These are phyloP conservation scores for Adelges cooleyi DNA, from an alignment of 1,140 invertebrate species.

Conservation along the genomic window DNA sequence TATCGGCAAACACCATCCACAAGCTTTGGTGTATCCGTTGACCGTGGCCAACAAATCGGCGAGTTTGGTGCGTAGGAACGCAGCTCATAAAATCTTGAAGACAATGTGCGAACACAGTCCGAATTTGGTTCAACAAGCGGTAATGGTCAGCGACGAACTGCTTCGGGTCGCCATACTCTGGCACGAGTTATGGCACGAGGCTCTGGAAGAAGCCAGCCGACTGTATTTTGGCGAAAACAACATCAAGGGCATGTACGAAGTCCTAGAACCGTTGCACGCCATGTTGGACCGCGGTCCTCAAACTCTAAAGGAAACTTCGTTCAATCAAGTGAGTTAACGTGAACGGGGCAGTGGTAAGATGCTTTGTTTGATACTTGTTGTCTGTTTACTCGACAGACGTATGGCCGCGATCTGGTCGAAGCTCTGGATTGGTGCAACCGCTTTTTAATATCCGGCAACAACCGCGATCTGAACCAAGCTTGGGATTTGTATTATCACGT, in stretches of 20 bases:
- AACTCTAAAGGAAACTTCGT: constrained; percentile 93
- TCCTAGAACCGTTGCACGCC: constrained; percentile 84
- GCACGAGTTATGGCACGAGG: constrained; percentile 99
- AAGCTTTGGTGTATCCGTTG: constrained; percentile 92
- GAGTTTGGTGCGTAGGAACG: constrained; percentile 67
- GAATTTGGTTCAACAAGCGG: constrained; percentile 61
- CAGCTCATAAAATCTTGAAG: constrained; percentile 90
- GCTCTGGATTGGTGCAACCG: constrained; percentile 68
- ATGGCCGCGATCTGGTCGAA: constrained; percentile 84
- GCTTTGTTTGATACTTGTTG: too few species aligned
- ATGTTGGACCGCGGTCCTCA: constrained; percentile 89
- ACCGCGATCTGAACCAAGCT: constrained; percentile 87
- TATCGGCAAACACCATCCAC: constrained; percentile 78
- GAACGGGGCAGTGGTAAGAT: neutral
- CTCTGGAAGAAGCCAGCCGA: constrained; percentile 90
- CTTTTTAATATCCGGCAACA: constrained; percentile 72
- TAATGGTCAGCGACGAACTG: constrained; percentile 73
- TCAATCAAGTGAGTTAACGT: constrained; percentile 56
- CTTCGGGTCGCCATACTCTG: constrained; percentile 97
- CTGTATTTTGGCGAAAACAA: constrained; percentile 94
- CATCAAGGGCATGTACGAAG: constrained; percentile 89
- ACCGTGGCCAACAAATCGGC: constrained; percentile 95
- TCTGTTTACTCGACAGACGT: too few species aligned
- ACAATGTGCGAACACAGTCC: constrained; percentile 90
- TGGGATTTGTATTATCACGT: constrained; percentile 99